phyloP scores from a whole-genome alignment of 2,113 vertebrate genomes.

The Chelonoidis abingdonii region DNA sequence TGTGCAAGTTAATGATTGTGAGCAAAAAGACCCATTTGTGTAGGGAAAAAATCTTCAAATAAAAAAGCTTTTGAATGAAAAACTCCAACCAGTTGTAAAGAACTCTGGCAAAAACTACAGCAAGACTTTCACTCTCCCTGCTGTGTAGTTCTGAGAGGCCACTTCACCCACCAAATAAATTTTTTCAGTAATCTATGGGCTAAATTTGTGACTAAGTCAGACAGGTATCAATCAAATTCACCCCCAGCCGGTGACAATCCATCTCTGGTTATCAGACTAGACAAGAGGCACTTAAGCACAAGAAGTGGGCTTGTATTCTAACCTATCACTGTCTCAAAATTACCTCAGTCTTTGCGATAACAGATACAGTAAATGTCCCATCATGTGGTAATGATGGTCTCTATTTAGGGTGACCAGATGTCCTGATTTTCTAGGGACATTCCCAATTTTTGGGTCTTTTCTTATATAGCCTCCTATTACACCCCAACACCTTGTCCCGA shows the following conservation, averaged over 20 bases:
- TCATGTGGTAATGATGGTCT: neutral
- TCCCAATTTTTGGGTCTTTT: too few relatives aligned
- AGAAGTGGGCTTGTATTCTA: neutral
- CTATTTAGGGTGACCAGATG: too few relatives aligned
- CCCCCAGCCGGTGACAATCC: neutral
- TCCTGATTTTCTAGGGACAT: too few relatives aligned
- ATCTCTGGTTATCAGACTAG: neutral
- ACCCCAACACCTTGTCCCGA: too few relatives aligned
- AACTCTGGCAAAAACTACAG: neutral
- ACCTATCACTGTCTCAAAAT: neutral
- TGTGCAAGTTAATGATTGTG: neutral
- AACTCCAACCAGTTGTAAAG: neutral
- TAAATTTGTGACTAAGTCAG: neutral
- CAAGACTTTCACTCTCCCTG: neutral
- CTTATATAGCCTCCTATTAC: too few relatives aligned
- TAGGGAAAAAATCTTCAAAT: neutral
- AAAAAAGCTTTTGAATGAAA: neutral
- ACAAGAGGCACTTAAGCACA: neutral
- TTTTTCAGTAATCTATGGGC: neutral
- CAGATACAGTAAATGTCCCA: neutral
- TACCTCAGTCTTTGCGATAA: neutral
- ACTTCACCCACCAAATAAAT: neutral
- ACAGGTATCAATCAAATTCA: neutral
- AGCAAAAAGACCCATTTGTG: neutral
- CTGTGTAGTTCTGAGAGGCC: neutral